Evolutionary conservation across 2,797 vertebrate genomes (phyloP), one percentile per base, ranked within the genome.

Genomic region (Pseudocheirus occidentalis): DNA sequence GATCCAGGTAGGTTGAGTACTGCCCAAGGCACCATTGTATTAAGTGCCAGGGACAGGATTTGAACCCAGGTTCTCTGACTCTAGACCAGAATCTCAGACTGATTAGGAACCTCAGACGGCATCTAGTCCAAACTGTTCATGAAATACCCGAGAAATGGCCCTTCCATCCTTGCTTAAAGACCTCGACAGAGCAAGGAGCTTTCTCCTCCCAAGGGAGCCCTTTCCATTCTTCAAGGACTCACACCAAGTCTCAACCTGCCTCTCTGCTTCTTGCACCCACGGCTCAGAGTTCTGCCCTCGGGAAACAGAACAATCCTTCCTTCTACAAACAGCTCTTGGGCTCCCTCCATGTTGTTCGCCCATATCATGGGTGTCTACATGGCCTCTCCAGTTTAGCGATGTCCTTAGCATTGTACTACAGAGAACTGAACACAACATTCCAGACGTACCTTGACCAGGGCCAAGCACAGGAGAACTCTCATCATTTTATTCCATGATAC

Each of bases 21-120:
- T 73, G 16, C 5, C 40, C 58, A 27, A 73, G 73, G 90, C 52
- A 16, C 94, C 50, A 66, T 24, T 24, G 40, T 46, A 93, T 24
- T 58, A 92, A 54, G 92, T 56, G 90, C 12, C 73, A 73, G 34
- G 92, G 29, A 27, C n/a, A 11, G 16, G 24, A 55, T 31, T 90
- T 87, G 73, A 93, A 93, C 14, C 62, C n/a, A 90, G 91, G 27
- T 81, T 56, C 10, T 87, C 55, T 91, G 52, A 89, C 81, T 92
- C 34, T 21, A 50, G 40, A 18, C 34, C 92, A 24, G 18, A 87
- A 87, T 50, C 24, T 87, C 73, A 46, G 73, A 24, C 7, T 14
- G 13, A n/a, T 34, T 18, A 66, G 34, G 14, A 14, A 16, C 62
- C 34, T n/a, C 31, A 81, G 40, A 81, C 3, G 59, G 13, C 66